Conservation (phyloP, 2,888 invertebrate species). For the Agrochola lychnidis region DNA sequence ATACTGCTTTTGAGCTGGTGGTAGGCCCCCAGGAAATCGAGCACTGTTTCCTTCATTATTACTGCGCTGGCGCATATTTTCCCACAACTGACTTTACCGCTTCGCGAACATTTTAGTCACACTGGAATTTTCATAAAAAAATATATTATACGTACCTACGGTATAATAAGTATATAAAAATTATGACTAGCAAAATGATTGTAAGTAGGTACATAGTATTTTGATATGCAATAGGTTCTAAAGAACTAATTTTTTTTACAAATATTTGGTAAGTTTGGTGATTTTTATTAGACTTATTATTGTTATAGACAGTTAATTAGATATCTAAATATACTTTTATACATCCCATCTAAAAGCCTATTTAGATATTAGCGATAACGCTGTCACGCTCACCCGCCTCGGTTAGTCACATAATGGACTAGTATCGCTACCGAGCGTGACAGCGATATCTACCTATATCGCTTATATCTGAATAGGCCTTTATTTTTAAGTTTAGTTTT, state of each 20-base stretch:
- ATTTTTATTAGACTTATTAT: constrained; percentile 18
- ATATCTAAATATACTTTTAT: neutral
- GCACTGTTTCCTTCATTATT: neutral
- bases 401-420: too few relatives aligned
- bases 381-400: too few relatives aligned
- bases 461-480: neutral
- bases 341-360: neutral
- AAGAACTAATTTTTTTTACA: constrained; percentile 1
- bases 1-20: too few relatives aligned
- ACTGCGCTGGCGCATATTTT: constrained; percentile 16
- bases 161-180: neutral
- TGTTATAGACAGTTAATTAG: neutral
- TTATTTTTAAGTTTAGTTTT: neutral
- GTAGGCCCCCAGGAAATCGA: constrained; percentile 10
- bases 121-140: constrained; percentile 12
- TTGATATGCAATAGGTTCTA: neutral
- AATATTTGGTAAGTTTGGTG: constrained; percentile 8
- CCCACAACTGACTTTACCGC: constrained; percentile 1
- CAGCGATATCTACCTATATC: neutral
- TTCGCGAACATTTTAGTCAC: neutral
- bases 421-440: neutral
- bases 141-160: neutral
- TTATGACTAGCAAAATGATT: neutral
- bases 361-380: too few relatives aligned
- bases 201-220: neutral